phyloP scores from a whole-genome alignment of 2,888 invertebrate genomes.

The Alviniconcha strummeri region DNA sequence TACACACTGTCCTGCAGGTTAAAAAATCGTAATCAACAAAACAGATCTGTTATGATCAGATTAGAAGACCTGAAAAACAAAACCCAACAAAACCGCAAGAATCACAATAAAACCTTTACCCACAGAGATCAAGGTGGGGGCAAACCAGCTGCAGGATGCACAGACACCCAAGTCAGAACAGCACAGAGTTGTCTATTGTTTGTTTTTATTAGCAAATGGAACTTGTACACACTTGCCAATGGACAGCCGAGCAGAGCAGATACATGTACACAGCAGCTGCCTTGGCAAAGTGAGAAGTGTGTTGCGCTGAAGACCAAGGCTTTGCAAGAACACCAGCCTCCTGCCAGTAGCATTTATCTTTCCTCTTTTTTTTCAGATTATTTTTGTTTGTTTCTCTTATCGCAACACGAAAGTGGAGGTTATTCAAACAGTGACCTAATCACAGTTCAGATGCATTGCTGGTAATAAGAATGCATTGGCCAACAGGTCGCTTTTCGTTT shows the following conservation, averaged over 20 bases:
- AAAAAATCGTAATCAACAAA: too few species aligned
- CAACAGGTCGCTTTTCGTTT: slow-evolving; percentile 7
- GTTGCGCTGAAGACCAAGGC: background rate
- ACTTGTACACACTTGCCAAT: slow-evolving; percentile 14
- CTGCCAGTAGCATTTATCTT: background rate
- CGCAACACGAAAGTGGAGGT: slow-evolving; percentile 5
- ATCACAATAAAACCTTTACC: too few species aligned
- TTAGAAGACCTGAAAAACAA: too few species aligned
- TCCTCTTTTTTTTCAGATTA: background rate
- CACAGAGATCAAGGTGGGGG: too few species aligned
- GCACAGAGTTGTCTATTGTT: background rate
- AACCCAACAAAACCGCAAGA: too few species aligned
- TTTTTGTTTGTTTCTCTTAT: background rate
- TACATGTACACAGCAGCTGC: slow-evolving; percentile 8
- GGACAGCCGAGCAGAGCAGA: slow-evolving; percentile 20
- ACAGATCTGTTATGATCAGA: too few species aligned
- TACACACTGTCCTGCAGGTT: too few species aligned
- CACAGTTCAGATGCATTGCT: background rate
- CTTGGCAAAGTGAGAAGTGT: background rate
- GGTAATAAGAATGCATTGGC: background rate
- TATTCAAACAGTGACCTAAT: slow-evolving; percentile 15
- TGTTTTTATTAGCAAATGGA: slow-evolving; percentile 29
- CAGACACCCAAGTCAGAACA: background rate
- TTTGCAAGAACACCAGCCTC: slow-evolving; percentile 19
- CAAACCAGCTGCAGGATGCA: background rate